phyloP scores from a whole-genome alignment of 1,140 invertebrate genomes.

The Diorhabda elongata region DNA sequence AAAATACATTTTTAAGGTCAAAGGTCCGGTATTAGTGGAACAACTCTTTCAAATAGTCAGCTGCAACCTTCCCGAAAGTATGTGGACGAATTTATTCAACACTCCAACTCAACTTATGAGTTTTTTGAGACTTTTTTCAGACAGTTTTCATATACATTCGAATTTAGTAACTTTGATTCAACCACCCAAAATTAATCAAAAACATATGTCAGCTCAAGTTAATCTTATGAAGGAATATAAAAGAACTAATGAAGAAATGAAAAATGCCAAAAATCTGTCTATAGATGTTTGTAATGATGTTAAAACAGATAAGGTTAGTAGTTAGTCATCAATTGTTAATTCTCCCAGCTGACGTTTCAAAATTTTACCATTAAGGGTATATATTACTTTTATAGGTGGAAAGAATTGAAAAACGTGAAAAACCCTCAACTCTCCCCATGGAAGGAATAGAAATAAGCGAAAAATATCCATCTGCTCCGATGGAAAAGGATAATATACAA shows the following conservation, averaged over 20 bases:
- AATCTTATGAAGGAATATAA: conserved; percentile 30
- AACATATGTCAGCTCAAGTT: conserved; percentile 43
- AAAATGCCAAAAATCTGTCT: conserved; percentile 31
- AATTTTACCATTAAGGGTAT: no score
- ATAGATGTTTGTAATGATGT: conserved; percentile 18
- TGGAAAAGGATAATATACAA: background rate
- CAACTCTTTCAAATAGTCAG: conserved; percentile 78
- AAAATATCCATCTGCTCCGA: conserved; percentile 5
- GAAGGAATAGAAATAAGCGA: conserved; percentile 6
- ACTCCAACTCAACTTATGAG: conserved; percentile 79
- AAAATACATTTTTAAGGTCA: conserved; percentile 21
- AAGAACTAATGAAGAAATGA: conserved; percentile 30
- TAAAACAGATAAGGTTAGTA: conserved; percentile 4
- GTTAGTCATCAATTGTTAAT: background rate
- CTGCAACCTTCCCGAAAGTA: conserved; percentile 71
- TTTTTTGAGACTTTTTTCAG: conserved; percentile 84
- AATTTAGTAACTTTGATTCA: conserved; percentile 80
- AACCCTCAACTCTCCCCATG: no score
- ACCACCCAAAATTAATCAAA: conserved; percentile 58
- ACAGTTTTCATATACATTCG: conserved; percentile 84
- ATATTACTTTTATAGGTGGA: no score
- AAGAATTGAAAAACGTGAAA: no score
- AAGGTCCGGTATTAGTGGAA: conserved; percentile 73
- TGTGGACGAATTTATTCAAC: conserved; percentile 80
- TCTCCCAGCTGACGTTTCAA: no score